These are phyloP conservation scores for Orestias chungarensis DNA, from an alignment of 2,797 vertebrate species.

Conservation along the genomic window DNA sequence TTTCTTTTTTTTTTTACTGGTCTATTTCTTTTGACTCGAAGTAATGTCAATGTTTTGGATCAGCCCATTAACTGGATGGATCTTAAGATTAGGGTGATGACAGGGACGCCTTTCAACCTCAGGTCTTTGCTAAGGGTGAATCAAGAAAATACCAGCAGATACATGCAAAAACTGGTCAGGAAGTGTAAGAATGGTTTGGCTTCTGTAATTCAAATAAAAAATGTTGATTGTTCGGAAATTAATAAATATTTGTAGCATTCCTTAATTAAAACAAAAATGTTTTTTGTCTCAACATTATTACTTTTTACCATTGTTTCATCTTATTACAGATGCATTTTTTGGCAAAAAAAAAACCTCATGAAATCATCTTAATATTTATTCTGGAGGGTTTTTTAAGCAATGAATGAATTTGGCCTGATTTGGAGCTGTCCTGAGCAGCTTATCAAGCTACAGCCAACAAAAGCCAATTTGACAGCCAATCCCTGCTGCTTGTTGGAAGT, in stretches of 20 bases:
- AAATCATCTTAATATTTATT: too few relatives aligned
- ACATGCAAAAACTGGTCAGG: neutral
- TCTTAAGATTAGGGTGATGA: neutral
- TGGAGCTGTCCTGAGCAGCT: neutral
- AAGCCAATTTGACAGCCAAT: slow-evolving; percentile 10
- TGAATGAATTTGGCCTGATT: neutral
- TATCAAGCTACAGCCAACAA: slow-evolving; percentile 14
- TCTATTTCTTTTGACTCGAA: neutral
- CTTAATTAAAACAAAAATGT: too few relatives aligned
- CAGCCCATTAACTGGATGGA: neutral
- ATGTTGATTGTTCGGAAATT: neutral
- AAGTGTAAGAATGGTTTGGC: neutral
- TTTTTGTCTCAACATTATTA: too few relatives aligned
- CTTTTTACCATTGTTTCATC: too few relatives aligned
- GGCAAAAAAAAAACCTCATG: too few relatives aligned
- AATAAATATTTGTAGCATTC: too few relatives aligned
- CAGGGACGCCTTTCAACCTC: neutral
- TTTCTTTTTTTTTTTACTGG: too few relatives aligned
- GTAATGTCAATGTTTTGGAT: neutral
- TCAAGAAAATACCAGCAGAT: too few relatives aligned
- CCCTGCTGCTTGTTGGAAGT: slow-evolving; percentile 13
- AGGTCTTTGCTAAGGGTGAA: neutral
- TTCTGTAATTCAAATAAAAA: neutral
- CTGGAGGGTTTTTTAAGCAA: too few relatives aligned
- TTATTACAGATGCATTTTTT: too few relatives aligned